Conservation (phyloP, 2,888 invertebrate species). For the Lomographa bimaculata region DNA sequence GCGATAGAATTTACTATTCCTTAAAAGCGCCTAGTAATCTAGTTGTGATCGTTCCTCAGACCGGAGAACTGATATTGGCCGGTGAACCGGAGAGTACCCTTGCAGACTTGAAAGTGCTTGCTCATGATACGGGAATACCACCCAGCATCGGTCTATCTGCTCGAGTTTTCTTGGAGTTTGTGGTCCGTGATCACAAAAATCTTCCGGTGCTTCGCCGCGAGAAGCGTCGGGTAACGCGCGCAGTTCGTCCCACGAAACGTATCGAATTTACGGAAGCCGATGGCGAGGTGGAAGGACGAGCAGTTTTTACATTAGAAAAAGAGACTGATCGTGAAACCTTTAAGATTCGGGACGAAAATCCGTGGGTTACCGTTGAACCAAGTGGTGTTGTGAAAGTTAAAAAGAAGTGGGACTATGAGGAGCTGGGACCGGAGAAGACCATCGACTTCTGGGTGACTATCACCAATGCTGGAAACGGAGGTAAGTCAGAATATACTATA, state of each 20-base stretch:
- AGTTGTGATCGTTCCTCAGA: slow-evolving; percentile 95
- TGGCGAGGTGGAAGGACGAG: slow-evolving; percentile 93
- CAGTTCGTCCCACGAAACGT: slow-evolving; percentile 96
- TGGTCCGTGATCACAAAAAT: slow-evolving; percentile 82
- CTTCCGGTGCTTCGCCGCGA: slow-evolving; percentile 87
- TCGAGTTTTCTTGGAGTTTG: slow-evolving; percentile 90
- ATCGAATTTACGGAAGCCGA: slow-evolving; percentile 96
- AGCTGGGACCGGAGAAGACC: slow-evolving; percentile 96
- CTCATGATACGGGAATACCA: slow-evolving; percentile 92
- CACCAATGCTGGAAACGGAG: slow-evolving; percentile 94
- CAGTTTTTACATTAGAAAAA: slow-evolving; percentile 95
- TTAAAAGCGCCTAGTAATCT: slow-evolving; percentile 91
- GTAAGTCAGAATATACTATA: slow-evolving; percentile 77
- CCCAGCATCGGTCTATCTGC: slow-evolving; percentile 89
- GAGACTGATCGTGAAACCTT: slow-evolving; percentile 96
- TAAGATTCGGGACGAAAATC: slow-evolving; percentile 96
- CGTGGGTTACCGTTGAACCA: slow-evolving; percentile 96
- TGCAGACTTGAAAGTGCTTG: slow-evolving; percentile 89
- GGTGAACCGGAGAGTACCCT: slow-evolving; percentile 89
- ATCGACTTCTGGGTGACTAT: slow-evolving; percentile 98
- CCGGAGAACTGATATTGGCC: slow-evolving; percentile 93
- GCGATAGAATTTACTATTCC: slow-evolving; percentile 95
- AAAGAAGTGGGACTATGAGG: slow-evolving; percentile 99
- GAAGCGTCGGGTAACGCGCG: slow-evolving; percentile 92
- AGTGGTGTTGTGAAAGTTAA: slow-evolving; percentile 96